Percentiles rank a stretch among this genome's conserved stretches.
These are phyloP conservation scores for Eciton burchellii DNA, from an alignment of 1,140 invertebrate species.

Conservation along the genomic window DNA sequence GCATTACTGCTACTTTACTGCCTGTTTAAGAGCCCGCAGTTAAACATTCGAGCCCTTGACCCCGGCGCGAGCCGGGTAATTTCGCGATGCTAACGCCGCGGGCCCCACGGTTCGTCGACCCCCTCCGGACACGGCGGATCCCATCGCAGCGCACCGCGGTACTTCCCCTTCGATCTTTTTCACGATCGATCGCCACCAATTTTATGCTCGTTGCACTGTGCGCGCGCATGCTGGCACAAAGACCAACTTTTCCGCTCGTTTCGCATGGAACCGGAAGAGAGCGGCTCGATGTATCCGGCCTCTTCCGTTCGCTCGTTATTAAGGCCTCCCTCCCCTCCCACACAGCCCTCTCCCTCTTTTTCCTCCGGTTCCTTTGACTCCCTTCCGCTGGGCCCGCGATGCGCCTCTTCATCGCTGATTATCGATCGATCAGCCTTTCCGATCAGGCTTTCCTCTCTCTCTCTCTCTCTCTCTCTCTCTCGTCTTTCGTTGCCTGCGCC, in stretches of 20 bases:
- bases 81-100: constrained; percentile 53
- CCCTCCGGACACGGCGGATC: constrained; percentile 39
- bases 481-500: background rate
- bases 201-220: constrained; percentile 65
- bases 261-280: constrained; percentile 60
- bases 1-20: constrained; percentile 66
- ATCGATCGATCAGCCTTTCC: constrained; percentile 71
- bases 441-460: constrained; percentile 60
- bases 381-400: background rate
- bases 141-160: constrained; percentile 20
- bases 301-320: constrained; percentile 66
- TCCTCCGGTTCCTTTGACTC: background rate
- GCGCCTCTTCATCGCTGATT: constrained; percentile 67
- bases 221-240: constrained; percentile 11
- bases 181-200: constrained; percentile 62
- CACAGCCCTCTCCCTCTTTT: background rate
- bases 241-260: constrained; percentile 35
- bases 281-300: constrained; percentile 42
- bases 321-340: constrained; percentile 27
- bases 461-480: constrained; percentile 28
- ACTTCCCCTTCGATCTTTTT: constrained; percentile 58
- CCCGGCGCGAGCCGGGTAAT: constrained; percentile 48
- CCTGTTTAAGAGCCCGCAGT: constrained; percentile 65
- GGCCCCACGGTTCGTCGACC: constrained; percentile 50
- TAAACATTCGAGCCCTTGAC: constrained; percentile 65